Evolutionary conservation across 2,888 invertebrate genomes (phyloP).

Genomic region (Diogma glabrata): DNA sequence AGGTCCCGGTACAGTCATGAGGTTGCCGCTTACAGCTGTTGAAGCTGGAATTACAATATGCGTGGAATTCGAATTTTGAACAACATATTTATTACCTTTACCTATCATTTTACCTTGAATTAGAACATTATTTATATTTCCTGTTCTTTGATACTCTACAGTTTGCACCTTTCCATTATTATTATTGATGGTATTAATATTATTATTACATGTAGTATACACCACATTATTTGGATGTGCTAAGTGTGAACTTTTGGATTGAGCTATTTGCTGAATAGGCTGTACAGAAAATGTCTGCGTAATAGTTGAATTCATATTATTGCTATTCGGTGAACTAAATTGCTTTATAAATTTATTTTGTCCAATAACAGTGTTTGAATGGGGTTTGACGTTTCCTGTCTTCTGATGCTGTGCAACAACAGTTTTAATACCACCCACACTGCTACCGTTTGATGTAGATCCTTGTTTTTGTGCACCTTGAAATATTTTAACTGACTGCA

Average conservation of each 20-base stretch:
- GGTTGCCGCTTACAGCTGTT: not conserved
- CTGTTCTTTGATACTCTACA: constrained; percentile 2
- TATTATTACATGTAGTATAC: constrained; percentile 11
- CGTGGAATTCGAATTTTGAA: not conserved
- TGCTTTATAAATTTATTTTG: constrained; percentile 22
- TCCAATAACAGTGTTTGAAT: constrained; percentile 25
- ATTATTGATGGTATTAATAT: constrained; percentile 11
- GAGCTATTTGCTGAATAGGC: not conserved
- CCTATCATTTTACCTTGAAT: constrained; percentile 9
- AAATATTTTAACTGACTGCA: constrained; percentile 9
- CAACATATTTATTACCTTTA: constrained; percentile 10
- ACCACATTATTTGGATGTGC: constrained; percentile 7
- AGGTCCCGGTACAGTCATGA: constrained; percentile 9
- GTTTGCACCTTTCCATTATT: constrained; percentile 10
- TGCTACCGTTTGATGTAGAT: constrained; percentile 2
- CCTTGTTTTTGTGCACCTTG: constrained; percentile 6
- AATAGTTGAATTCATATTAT: not conserved
- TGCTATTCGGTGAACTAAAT: not conserved
- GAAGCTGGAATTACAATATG: constrained; percentile 3
- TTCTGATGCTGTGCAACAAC: constrained; percentile 1
- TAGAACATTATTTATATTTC: constrained; percentile 6
- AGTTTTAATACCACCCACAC: not conserved
- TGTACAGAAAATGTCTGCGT: constrained; percentile 4
- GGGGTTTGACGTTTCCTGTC: constrained; percentile 8
- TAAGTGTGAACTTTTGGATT: not conserved